Percentiles rank a stretch among this genome's conserved stretches.
These are phyloP conservation scores for Typhlichthys subterraneus DNA, from an alignment of 2,797 vertebrate genomes.

Conservation along the genomic window DNA sequence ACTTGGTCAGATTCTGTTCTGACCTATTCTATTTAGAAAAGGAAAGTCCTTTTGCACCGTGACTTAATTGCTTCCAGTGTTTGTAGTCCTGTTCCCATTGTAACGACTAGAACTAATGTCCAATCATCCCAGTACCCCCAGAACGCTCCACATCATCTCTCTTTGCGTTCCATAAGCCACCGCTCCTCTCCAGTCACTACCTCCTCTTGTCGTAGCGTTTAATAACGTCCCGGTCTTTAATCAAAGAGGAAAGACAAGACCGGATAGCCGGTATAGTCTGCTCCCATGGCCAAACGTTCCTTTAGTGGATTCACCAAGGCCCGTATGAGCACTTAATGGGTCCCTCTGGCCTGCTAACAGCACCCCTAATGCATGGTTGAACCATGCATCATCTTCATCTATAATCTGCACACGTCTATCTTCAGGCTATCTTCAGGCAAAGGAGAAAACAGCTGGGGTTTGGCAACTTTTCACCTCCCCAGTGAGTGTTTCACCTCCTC, in stretches of 20 bases:
- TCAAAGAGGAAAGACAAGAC: slow-evolving; percentile 55
- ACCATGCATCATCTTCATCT: slow-evolving; percentile 32
- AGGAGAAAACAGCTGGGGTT: slow-evolving; percentile 49
- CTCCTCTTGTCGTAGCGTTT: slow-evolving; percentile 51
- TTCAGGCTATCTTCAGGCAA: slow-evolving; percentile 39
- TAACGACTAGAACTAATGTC: slow-evolving; percentile 37
- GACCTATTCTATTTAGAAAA: slow-evolving; percentile 11
- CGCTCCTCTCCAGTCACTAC: slow-evolving; percentile 17
- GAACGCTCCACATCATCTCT: slow-evolving; percentile 50
- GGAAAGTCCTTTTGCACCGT: slow-evolving; percentile 24
- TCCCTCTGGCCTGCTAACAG: slow-evolving; percentile 40
- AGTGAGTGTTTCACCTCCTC: slow-evolving; percentile 53
- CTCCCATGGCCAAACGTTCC: slow-evolving; percentile 60
- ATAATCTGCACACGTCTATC: slow-evolving; percentile 55
- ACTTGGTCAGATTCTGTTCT: slow-evolving; percentile 12
- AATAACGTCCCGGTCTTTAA: slow-evolving; percentile 69
- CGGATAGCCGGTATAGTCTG: slow-evolving; percentile 62
- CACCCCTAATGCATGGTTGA: slow-evolving; percentile 40
- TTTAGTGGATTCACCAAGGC: slow-evolving; percentile 54
- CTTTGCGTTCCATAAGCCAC: slow-evolving; percentile 9
- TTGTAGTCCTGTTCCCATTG: slow-evolving; percentile 29
- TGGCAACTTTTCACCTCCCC: slow-evolving; percentile 56
- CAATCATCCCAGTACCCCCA: slow-evolving; percentile 37
- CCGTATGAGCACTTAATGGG: slow-evolving; percentile 63
- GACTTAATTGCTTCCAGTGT: slow-evolving; percentile 20